Base-by-base conservation (phyloP, 2,888 invertebrate genomes). In the Drosophila ezoana region DNA sequence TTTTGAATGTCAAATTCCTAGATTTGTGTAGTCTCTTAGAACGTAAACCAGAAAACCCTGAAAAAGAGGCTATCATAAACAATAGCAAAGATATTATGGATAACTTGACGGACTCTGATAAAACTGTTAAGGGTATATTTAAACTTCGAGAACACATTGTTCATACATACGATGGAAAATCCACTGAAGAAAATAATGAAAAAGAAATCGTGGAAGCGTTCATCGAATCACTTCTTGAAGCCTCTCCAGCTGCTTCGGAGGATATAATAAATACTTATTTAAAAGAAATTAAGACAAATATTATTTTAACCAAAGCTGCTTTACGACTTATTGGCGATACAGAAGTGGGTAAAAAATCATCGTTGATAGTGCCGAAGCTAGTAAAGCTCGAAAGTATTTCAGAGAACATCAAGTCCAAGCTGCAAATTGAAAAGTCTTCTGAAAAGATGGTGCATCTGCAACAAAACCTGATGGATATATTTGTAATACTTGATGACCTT, bases 81-180 rank as follows among this genome's bases (percentile, higher is more conserved):
- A 62, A 61, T 0, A 45, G 47, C 28, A 65, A 59, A 43, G 60
- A 79, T 13, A 54, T 76, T 13, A 40, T 89, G n/a, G 68, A 80
- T 1, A 76, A 72, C 37, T 40, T 75, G 1, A 10, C 68, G 11
- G 72, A 78, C 41, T 32, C 57, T 2, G 77, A 81, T 4, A 66
- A 80, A 44, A 58, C 84, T 10, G 49, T 72, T 4, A 90, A 89
- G 60, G 69, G 81, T 3, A 72, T 90, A 16, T 90, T 91, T 3
- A 89, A 89, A 45, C 63, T 91, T 1, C 72, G 82, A 53, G 87
- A 90, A 43, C 90, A 90, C 16, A 88, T 91, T 51, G 91, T 91
- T 11, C 91, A 92, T 10, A 91, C 91, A 0, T 90, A 90, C 41
- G 90, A 92, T 51, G 88, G 82, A 0, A 79, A 72, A 32, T 28